Percentiles rank a stretch among this genome's conserved stretches.
Evolutionary conservation across 2,797 vertebrate genomes (phyloP).

Genomic region (Malurus leucopterus): DNA sequence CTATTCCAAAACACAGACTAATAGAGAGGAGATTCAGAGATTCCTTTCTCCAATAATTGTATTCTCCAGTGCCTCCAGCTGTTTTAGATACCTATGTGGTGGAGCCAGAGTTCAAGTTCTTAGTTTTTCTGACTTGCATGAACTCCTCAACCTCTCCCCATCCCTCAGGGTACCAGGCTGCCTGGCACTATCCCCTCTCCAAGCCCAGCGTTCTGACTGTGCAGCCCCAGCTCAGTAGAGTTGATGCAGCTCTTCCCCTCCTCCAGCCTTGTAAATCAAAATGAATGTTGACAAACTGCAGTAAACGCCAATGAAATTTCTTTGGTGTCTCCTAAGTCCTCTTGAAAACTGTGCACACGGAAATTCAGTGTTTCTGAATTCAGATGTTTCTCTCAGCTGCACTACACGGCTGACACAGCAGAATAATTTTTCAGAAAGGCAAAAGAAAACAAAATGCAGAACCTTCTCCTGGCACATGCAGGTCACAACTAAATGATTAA

Average conservation of each 20-base stretch:
- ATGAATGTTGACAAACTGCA: background rate
- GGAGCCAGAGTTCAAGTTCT: background rate
- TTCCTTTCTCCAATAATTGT: background rate
- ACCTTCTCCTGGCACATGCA: background rate
- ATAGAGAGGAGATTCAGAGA: background rate
- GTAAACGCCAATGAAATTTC: background rate
- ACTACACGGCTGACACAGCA: background rate
- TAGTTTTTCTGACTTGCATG: background rate
- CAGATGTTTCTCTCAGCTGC: background rate
- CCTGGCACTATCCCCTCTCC: background rate
- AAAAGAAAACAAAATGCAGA: background rate
- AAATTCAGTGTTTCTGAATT: background rate
- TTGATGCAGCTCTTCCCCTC: background rate
- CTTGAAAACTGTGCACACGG: background rate
- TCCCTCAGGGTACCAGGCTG: background rate
- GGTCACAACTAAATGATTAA: background rate
- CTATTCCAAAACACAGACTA: background rate
- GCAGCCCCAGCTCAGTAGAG: fast-evolving
- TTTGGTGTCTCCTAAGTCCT: background rate
- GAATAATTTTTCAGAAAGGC: background rate
- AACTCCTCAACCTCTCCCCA: background rate
- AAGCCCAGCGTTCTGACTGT: background rate
- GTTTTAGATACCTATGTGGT: background rate
- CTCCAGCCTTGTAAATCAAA: background rate
- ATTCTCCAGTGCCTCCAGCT: background rate